Evolutionary conservation across 2,888 invertebrate species (phyloP), one percentile per base, ranked within the genome.

Genomic region (Syrphus vitripennis): DNA sequence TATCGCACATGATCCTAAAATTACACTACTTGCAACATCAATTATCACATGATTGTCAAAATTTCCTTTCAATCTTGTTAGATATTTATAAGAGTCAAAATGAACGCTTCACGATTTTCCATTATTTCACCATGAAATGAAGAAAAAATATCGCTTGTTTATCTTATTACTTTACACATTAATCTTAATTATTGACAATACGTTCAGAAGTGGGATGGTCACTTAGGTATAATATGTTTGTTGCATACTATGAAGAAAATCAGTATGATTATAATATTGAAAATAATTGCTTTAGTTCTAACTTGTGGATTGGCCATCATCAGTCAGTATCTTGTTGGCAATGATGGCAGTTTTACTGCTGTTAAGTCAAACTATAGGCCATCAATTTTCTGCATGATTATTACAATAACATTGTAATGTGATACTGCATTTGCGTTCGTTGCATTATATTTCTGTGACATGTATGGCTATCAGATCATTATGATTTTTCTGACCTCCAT

Each of bases 101-200:
- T 40, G 4, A 40, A 40, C 2, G 7, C 24, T 24, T 19, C 37
- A 61, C 37, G 40, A 61, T n/a, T 37, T 24, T 14, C 4, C n/a
- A 9, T 21, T 40, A 37, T 21, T n/a, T 16, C n/a, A 19, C 7
- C 59, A 37, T 21, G 5, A 21, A 37, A 19, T n/a, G 12, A 40
- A 61, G n/a, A 37, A 37, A n/a, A 59, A 37, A 24, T 67, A 78
- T 72, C 61, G 55, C 29, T 74, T 69, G 78, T 78, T 83, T 61
- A 57, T 74, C 74, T 70, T 69, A 74, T 74, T 53, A 75, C 40
- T 75, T 79, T 12, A 24, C 78, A 79, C 48, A 65, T 79, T 57
- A 21, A 50, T 75, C 79, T 40, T 83, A 83, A 78, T 83, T 74
- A 57, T n/a, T n/a, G n/a, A n/a, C 61, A 57, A 40, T 24, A 21